Percentiles rank a stretch among this genome's conserved stretches.
Conservation (phyloP, 2,113 vertebrate genomes). For the Sebastes schlegelii region DNA sequence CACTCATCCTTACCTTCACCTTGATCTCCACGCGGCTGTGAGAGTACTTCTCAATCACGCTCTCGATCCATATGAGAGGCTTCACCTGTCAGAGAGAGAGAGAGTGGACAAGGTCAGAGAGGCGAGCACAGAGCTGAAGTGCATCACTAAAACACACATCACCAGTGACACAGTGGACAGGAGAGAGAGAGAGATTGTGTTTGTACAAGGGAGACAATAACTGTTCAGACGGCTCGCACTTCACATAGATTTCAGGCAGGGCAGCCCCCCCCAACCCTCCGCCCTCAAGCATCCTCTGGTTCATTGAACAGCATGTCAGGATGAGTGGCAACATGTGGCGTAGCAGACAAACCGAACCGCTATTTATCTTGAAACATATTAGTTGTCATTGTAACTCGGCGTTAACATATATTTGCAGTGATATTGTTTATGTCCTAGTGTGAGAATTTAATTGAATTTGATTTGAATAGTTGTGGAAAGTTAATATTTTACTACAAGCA, state of each 20-base stretch:
- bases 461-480: too few species aligned
- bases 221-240: background rate
- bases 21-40: constrained; percentile 89
- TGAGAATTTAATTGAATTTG: too few species aligned
- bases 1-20: constrained; percentile 83
- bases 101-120: constrained; percentile 61
- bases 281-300: background rate
- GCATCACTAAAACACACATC: constrained; percentile 41
- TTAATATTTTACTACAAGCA: too few species aligned
- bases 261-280: background rate
- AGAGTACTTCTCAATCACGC: constrained; percentile 87
- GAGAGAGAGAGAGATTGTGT: constrained; percentile 25
- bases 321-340: background rate
- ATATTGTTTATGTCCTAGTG: background rate
- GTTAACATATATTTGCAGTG: background rate
- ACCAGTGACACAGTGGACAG: constrained; percentile 19
- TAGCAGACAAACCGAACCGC: background rate
- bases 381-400: background rate
- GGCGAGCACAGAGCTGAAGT: constrained; percentile 15
- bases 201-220: constrained; percentile 29
- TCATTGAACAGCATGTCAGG: background rate
- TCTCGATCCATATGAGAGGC: constrained; percentile 89
- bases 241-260: background rate
- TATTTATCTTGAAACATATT: background rate
- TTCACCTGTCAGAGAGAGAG: constrained; percentile 81